These are phyloP conservation scores for Sinhomidia bicolor DNA, from an alignment of 2,888 invertebrate species.

Conservation along the genomic window DNA sequence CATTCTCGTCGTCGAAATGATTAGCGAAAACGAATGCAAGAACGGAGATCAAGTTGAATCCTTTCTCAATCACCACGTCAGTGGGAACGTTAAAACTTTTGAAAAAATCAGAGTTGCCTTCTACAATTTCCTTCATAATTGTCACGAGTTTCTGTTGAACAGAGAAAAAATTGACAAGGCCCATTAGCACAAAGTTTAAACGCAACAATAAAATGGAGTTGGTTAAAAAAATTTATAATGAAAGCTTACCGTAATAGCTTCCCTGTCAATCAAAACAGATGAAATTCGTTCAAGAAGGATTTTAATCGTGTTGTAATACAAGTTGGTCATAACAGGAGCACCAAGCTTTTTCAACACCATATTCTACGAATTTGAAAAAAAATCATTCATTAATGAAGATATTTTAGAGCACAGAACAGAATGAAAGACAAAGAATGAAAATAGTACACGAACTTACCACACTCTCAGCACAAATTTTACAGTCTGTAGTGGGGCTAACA, in stretches of 20 bases:
- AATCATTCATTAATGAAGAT: constrained; percentile 37
- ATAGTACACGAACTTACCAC: constrained; percentile 82
- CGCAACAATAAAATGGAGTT: not conserved
- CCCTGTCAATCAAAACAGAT: constrained; percentile 97
- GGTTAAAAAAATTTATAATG: not conserved
- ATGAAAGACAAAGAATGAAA: not conserved
- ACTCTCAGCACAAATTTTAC: constrained; percentile 94
- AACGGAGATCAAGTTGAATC: constrained; percentile 93
- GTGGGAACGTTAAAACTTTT: constrained; percentile 91
- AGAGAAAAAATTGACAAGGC: constrained; percentile 2
- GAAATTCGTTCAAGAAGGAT: constrained; percentile 96
- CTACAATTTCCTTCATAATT: constrained; percentile 88
- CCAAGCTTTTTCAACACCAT: constrained; percentile 95
- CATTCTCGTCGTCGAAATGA: constrained; percentile 93
- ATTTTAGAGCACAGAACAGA: not conserved
- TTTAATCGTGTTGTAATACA: constrained; percentile 97
- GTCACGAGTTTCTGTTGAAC: constrained; percentile 83
- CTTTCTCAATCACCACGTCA: constrained; percentile 92
- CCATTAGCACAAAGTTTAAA: not conserved
- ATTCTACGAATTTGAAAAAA: constrained; percentile 83
- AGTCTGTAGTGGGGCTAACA: constrained; percentile 93
- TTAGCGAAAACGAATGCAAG: constrained; percentile 96
- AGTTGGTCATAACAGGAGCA: constrained; percentile 96
- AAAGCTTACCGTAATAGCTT: constrained; percentile 87
- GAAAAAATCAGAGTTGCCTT: constrained; percentile 85